Evolutionary conservation across 2,113 vertebrate species (phyloP), one percentile per base, ranked within the genome.

Genomic region (Micronycteris hirsuta): DNA sequence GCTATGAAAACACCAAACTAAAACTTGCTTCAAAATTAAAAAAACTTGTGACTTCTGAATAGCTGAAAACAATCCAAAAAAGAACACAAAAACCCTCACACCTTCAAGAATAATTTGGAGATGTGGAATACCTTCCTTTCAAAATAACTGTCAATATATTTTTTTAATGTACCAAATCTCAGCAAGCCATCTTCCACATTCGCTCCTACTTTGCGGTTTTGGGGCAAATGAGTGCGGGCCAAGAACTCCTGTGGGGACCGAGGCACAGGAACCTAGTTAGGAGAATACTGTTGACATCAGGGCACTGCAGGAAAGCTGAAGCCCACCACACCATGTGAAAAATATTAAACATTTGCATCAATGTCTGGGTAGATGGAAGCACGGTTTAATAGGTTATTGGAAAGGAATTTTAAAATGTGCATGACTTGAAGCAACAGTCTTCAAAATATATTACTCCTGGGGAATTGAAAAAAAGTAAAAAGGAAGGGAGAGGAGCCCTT

Each of bases 21-120:
- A 80, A 93, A 96, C 8, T 82, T 68, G 26, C 56, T 88, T 93
- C 33, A 87, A 90, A 92, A 92, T 93, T 74, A 90, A 45, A 85
- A 63, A 63, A 96, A 76, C 41, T 74, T 71, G 28, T 70, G 24
- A 85, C 78, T 83, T 94, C 41, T 94, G 36, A 63, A 58, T 52
- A 36, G 13, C 20, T 74, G 52, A n/a, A 95, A 92, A 77, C 13
- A 87, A 91, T 36, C 65, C 15, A 65, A 28, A 54, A 74, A 43
- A 9, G 4, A 77, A 17, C 2, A 41, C 10, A 24, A 63, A 86
- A 87, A 33, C 1, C 13, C 12, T 31, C 43, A 49, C 0, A 54
- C 4, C 24, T 49, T 68, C 41, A 88, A 90, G 7, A 13, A 77
- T 91, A 88, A 92, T 45, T 49, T 78, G 54, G 92, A 94, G n/a